A percentile compares a stretch with the other conserved stretches of the same genome.
phyloP scores from a whole-genome alignment of 1,140 invertebrate genomes.

The Drosophila nigromelanica region DNA sequence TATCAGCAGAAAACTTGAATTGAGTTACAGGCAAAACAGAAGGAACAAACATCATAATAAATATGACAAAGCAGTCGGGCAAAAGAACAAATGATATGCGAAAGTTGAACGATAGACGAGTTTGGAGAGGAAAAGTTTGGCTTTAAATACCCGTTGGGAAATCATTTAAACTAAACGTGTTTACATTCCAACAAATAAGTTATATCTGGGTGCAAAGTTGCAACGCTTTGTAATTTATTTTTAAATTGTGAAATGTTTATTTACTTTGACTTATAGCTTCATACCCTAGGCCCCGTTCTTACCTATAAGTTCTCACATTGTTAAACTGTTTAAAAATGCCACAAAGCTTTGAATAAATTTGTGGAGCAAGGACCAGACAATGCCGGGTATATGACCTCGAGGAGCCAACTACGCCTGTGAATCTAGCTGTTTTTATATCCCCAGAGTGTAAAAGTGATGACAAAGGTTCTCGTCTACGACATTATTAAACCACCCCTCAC shows the following conservation, averaged over 20 bases:
- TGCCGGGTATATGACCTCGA: slow-evolving; percentile 3
- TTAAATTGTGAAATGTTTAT: neutral
- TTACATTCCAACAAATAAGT: too few species aligned
- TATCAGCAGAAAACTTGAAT: slow-evolving; percentile 55
- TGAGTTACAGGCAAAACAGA: slow-evolving; percentile 36
- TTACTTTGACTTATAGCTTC: neutral
- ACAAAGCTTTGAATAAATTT: slow-evolving; percentile 19
- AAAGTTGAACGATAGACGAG: slow-evolving; percentile 24
- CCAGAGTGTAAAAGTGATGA: slow-evolving; percentile 14
- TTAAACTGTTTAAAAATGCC: slow-evolving; percentile 2
- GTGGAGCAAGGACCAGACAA: neutral
- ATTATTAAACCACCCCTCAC: neutral
- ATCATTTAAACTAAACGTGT: neutral
- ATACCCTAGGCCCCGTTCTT: neutral
- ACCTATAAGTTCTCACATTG: neutral
- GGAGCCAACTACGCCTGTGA: neutral
- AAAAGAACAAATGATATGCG: slow-evolving; percentile 57
- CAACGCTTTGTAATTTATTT: neutral
- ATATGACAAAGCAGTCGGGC: slow-evolving; percentile 29
- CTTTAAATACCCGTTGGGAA: neutral
- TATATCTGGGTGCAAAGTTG: too few species aligned
- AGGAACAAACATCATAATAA: slow-evolving; percentile 42
- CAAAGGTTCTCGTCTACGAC: slow-evolving; percentile 11
- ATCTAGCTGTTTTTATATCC: slow-evolving; percentile 9
- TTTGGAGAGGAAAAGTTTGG: neutral